A percentile compares a stretch with the other conserved stretches of the same genome.
Conservation (phyloP, 2,797 vertebrate species). For the Chrysocyon brachyurus region DNA sequence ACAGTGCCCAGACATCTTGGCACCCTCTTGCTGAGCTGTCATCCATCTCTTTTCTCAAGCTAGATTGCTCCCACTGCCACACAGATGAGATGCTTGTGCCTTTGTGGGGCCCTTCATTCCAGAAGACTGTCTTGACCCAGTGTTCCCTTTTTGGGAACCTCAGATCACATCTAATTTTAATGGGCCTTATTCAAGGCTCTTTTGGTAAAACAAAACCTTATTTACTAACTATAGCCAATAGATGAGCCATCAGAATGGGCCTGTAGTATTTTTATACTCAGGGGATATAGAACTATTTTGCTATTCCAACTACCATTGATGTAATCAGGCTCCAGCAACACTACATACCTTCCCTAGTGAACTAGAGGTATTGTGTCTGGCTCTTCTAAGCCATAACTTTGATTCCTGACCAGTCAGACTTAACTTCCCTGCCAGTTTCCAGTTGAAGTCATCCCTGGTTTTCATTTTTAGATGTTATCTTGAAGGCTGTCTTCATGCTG, state of each 20-base stretch:
- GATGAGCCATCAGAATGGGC: neutral
- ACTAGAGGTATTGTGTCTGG: neutral
- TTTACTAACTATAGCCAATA: neutral
- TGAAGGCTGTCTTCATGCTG: neutral
- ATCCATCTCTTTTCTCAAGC: neutral
- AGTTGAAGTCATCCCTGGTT: neutral
- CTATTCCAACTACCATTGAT: neutral
- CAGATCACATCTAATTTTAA: conserved; percentile 2
- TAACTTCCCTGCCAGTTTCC: neutral
- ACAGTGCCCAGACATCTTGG: neutral
- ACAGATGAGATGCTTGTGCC: neutral
- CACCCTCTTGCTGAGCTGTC: neutral
- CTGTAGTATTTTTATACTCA: neutral
- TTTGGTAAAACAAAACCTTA: conserved; percentile 1
- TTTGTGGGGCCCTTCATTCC: neutral
- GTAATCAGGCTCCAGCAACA: neutral
- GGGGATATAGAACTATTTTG: neutral
- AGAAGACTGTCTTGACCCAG: neutral
- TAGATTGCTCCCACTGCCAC: neutral
- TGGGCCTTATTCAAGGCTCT: neutral
- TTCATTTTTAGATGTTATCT: conserved; percentile 41
- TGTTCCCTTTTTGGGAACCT: neutral
- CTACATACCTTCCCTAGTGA: neutral
- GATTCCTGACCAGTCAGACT: neutral
- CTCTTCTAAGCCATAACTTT: neutral